phyloP scores from a whole-genome alignment of 2,113 vertebrate species.

The Sceloporus undulatus region DNA sequence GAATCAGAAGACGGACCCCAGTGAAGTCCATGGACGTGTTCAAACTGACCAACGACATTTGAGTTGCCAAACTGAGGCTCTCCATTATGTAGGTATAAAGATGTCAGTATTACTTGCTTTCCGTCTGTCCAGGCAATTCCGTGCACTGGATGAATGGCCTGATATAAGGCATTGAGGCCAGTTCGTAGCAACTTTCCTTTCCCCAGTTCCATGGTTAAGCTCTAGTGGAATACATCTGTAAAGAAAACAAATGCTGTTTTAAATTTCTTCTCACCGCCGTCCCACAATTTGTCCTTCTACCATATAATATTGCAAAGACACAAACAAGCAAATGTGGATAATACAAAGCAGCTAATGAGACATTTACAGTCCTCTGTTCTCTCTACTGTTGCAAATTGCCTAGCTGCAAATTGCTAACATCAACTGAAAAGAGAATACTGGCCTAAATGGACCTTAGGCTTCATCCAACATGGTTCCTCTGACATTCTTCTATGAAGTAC shows the following conservation, averaged over 20 bases:
- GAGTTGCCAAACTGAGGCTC: conserved; percentile 87
- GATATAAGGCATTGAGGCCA: conserved; percentile 87
- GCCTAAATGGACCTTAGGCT: neutral
- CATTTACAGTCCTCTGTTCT: neutral
- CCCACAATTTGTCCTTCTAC: neutral
- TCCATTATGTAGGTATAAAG: conserved; percentile 76
- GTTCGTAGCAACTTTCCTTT: conserved; percentile 90
- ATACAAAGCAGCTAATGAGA: neutral
- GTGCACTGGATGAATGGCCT: conserved; percentile 89
- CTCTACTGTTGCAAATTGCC: neutral
- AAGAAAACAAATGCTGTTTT: neutral
- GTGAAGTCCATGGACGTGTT: conserved; percentile 89
- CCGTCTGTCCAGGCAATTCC: conserved; percentile 94
- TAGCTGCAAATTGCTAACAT: neutral
- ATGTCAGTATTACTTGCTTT: conserved; percentile 88
- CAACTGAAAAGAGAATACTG: neutral
- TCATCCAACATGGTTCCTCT: neutral
- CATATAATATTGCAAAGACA: neutral
- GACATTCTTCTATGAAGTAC: neutral
- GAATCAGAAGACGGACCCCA: conserved; percentile 85
- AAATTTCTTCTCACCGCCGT: neutral
- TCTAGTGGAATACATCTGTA: conserved; percentile 45
- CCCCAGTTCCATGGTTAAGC: conserved; percentile 87
- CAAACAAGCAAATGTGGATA: neutral
- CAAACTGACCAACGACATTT: conserved; percentile 90